Evolutionary conservation across 2,888 invertebrate genomes (phyloP).

Genomic region (Thumatha senex): DNA sequence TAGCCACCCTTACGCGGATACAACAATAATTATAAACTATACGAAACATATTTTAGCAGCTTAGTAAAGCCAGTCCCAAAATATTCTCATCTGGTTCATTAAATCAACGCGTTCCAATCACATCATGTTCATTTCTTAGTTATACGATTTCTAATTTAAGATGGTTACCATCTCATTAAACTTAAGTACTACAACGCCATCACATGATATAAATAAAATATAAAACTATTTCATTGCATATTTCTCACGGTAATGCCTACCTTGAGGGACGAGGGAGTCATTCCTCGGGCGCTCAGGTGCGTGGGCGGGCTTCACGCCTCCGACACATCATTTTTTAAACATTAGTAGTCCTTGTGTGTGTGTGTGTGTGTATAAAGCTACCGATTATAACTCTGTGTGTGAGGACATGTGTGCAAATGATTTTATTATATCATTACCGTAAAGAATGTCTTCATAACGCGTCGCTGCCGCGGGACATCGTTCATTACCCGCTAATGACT

Average conservation of each 20-base stretch:
- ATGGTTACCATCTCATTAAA: conserved; percentile 31
- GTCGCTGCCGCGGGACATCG: conserved; percentile 73
- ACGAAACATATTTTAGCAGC: too few species aligned
- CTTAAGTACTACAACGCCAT: conserved; percentile 23
- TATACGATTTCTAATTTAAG: conserved; percentile 32
- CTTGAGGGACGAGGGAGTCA: neutral
- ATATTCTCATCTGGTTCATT: conserved; percentile 3
- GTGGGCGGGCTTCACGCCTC: conserved; percentile 3
- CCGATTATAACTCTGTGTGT: neutral
- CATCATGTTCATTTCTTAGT: conserved; percentile 20
- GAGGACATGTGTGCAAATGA: conserved; percentile 44
- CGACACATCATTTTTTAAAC: neutral
- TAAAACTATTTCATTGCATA: conserved; percentile 10
- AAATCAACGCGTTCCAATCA: conserved; percentile 3
- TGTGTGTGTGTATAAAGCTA: neutral
- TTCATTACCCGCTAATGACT: conserved; percentile 71
- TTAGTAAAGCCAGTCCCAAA: neutral
- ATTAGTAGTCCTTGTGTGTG: neutral
- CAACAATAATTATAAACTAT: too few species aligned
- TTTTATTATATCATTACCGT: conserved; percentile 75
- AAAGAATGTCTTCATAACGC: conserved; percentile 76
- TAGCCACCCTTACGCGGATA: too few species aligned
- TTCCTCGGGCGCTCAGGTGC: neutral
- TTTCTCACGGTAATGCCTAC: conserved; percentile 25
- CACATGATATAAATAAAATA: conserved; percentile 16